These are phyloP conservation scores for Orthosia cruda DNA, from an alignment of 2,888 invertebrate species.

Conservation along the genomic window DNA sequence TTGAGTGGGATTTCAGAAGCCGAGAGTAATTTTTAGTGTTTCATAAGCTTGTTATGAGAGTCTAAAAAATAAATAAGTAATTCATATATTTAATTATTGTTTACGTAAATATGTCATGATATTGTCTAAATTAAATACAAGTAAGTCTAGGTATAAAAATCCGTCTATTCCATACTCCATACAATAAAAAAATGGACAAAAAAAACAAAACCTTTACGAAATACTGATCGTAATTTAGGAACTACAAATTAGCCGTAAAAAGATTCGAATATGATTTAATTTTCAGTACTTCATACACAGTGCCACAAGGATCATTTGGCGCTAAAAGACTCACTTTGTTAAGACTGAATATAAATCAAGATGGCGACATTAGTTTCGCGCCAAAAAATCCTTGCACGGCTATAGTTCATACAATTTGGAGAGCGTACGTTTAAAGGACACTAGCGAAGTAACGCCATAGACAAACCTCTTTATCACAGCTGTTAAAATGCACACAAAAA, in stretches of 20 bases:
- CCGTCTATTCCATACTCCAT: constrained; percentile 59
- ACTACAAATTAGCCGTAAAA: constrained; percentile 85
- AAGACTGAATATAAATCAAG: not conserved
- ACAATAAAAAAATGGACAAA: constrained; percentile 51
- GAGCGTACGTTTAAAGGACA: constrained; percentile 70
- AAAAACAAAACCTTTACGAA: constrained; percentile 78
- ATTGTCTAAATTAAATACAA: constrained; percentile 20
- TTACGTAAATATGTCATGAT: constrained; percentile 43
- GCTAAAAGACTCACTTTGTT: not conserved
- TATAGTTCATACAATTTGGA: constrained; percentile 53
- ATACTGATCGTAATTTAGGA: constrained; percentile 91
- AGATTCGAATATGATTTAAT: constrained; percentile 64
- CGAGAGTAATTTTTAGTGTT: not conserved
- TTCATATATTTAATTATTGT: not conserved
- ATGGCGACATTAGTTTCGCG: not conserved
- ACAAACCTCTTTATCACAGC: constrained; percentile 91
- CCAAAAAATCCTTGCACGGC: constrained; percentile 7
- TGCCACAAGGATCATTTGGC: not conserved
- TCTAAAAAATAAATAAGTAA: constrained; percentile 23
- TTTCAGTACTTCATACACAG: constrained; percentile 54
- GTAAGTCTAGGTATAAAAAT: constrained; percentile 8
- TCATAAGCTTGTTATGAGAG: not conserved
- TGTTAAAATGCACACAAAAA: constrained; percentile 88
- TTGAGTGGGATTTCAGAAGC: not conserved
- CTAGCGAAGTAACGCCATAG: constrained; percentile 82